Evolutionary conservation across 2,113 vertebrate genomes (phyloP), one percentile per base, ranked within the genome.

Genomic region (Clupea harengus): DNA sequence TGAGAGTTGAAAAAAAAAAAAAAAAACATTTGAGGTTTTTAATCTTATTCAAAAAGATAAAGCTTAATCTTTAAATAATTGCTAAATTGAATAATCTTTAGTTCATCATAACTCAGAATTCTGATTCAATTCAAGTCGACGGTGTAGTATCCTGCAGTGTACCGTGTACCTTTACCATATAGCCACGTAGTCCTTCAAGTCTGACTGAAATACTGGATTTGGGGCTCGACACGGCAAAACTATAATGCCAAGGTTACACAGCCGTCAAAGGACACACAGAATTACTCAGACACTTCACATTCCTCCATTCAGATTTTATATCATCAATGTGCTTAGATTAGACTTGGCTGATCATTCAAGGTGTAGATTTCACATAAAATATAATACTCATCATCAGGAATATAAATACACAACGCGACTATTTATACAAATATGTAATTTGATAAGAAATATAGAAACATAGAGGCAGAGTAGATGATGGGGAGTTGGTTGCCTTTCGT

Each of bases 361-460:
- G 17, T 50, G 81, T 57, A 82, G 17, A 7, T 52, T 64, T 60
- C 28, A 25, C 83, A 47, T 11, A 45, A 84, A 82, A 83, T 81
- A 13, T 85, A 78, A 85, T 45, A 86, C 84, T 22, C 25, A 86
- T 44, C 45, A 67, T 39, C 28, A 39, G 28, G 15, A 39, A 84
- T 64, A 88, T 75, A 82, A 86, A 86, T 84, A 88, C 82, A 84
- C n/a, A 45, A 83, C 84, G 10, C 39, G 72, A 78, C 25, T 46
- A 80, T 54, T 80, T 45, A 52, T 52, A 78, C 60, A 84, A 72
- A 84, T 78, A 78, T 13, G 32, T 15, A 10, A 39, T 32, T 39
- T 78, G 25, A 39, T n/a, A 45, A n/a, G 15, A 72, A 39, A 2
- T 2, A 47, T 25, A 47, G 64, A 7, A 6, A 28, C 45, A 67